Conservation (phyloP, 1,140 invertebrate genomes). For the Berghia stephanieae region DNA sequence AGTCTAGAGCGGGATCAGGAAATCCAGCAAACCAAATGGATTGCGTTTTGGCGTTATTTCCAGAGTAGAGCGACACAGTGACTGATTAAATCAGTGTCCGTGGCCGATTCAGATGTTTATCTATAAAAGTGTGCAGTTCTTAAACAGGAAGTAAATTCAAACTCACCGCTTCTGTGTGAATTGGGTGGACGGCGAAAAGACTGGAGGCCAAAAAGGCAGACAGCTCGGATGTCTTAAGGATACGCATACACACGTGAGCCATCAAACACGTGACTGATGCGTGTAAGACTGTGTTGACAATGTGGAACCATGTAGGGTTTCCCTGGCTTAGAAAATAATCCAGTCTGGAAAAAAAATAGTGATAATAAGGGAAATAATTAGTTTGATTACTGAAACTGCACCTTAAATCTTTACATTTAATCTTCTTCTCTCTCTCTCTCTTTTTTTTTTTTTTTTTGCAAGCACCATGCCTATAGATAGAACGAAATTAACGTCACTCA, state of each 20-base stretch:
- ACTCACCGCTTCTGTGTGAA: constrained; percentile 65
- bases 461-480: neutral
- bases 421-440: constrained; percentile 10
- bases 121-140: too few species aligned
- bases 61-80: too few species aligned
- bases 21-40: too few species aligned
- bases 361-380: constrained; percentile 3
- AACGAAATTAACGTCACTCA: too few species aligned
- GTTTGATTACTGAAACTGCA: neutral
- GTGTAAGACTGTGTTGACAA: constrained; percentile 68
- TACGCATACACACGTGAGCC: constrained; percentile 40
- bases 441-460: neutral
- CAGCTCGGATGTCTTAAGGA: constrained; percentile 33
- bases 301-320: constrained; percentile 63
- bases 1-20: too few species aligned
- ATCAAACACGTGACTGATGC: constrained; percentile 60
- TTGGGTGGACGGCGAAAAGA: constrained; percentile 63
- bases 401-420: constrained; percentile 16
- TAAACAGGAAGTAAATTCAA: neutral
- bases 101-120: too few species aligned
- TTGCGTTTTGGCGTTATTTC: too few species aligned
- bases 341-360: constrained; percentile 49
- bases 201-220: constrained; percentile 45
- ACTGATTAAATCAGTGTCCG: too few species aligned
- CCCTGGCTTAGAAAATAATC: constrained; percentile 47